Evolutionary conservation across 2,113 vertebrate species (phyloP), one percentile per base, ranked within the genome.

Genomic region (Aspiorhynchus laticeps): DNA sequence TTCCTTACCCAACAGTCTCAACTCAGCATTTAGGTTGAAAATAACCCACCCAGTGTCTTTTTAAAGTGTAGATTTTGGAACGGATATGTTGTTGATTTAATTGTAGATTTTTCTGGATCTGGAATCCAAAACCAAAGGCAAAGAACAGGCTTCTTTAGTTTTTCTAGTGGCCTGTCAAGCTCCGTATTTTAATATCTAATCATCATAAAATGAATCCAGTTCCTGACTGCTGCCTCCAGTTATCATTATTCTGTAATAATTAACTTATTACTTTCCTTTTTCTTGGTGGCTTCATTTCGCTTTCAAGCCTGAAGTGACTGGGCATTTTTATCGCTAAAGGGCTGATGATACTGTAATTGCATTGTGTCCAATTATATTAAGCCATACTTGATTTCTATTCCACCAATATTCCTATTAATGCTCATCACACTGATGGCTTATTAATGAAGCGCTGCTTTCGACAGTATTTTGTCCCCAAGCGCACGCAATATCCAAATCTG

Each of bases 371-470:
- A 46, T 19, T 12, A 67, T 41, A 46, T 67, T 31, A 67, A 43
- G 12, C 36, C 80, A 33, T 5, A 3, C 6, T 67, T 67, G 2
- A 67, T 46, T 67, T 67, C 9, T 46, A 31, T 63, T 67, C 38
- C 24, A 48, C 14, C 41, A 6, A 67, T 67, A 67, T 46, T 28
- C 12, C 38, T n/a, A 15, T 48, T 7, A 82, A 67, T 41, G 17
- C 36, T 61, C 38, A 31, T 26, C 26, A n/a, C 36, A 48, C 59
- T 31, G 17, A 46, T 46, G 14, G 3, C n/a, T 43, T 61, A 7
- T 82, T 82, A 82, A 82, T 82, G 41, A 67, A 41, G 33, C 48
- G 17, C 31, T 80, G 51, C 43, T 76, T 76, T 46, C 12, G 3
- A 76, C 21, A 38, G 33, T 28, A 11, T 65, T 65, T n/a, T 65